Conservation (phyloP, 2,113 vertebrate genomes). For the Equus quagga region DNA sequence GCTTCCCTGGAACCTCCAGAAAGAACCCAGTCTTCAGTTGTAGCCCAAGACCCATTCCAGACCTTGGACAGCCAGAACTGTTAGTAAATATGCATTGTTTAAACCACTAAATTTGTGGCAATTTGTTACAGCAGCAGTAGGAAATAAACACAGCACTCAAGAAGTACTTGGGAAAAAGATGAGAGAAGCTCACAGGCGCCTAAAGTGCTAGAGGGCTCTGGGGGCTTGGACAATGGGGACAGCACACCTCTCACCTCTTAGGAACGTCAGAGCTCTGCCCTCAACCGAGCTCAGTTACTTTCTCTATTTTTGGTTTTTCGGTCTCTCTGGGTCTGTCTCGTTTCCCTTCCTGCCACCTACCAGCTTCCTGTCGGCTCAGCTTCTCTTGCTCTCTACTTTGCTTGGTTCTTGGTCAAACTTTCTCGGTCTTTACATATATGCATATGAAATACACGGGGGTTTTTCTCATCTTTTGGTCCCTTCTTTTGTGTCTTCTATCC, state of each 20-base stretch:
- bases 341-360: not conserved
- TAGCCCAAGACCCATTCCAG: not conserved
- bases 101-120: not conserved
- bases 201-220: not conserved
- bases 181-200: not conserved
- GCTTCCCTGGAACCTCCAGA: not conserved
- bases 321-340: not conserved
- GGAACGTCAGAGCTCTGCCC: not conserved
- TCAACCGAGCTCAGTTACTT: not conserved
- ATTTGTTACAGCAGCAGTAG: not conserved
- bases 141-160: not conserved
- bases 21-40: not conserved
- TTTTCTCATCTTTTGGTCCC: not conserved
- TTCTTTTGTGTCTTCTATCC: not conserved
- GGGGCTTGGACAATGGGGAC: too few species aligned
- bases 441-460: not conserved
- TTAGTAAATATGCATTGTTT: not conserved
- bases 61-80: not conserved
- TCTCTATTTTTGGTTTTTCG: not conserved
- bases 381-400: not conserved
- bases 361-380: not conserved
- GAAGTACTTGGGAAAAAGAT: not conserved
- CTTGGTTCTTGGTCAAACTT: not conserved
- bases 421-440: not conserved
- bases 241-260: not conserved